phyloP scores from a whole-genome alignment of 2,888 invertebrate genomes.

The Heterodera filipjevi region DNA sequence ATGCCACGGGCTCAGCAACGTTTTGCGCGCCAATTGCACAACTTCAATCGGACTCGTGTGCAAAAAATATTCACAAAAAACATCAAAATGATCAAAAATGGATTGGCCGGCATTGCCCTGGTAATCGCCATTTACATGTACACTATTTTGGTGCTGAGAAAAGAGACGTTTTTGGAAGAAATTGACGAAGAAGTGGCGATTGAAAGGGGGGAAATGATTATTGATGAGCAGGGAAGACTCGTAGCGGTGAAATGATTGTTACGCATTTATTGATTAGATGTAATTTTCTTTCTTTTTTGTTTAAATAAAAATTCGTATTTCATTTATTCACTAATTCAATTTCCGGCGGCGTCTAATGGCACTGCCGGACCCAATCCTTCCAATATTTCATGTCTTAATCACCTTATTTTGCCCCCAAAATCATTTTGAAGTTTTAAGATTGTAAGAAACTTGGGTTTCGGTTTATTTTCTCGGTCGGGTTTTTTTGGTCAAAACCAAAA shows the following conservation, averaged over 20 bases:
- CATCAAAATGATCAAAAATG: slow-evolving; percentile 50
- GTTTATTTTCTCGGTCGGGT: too few relatives aligned
- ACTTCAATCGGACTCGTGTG: slow-evolving; percentile 60
- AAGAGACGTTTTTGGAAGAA: slow-evolving; percentile 90
- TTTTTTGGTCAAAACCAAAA: too few relatives aligned
- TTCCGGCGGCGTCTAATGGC: too few relatives aligned
- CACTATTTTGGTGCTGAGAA: slow-evolving; percentile 82
- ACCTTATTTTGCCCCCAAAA: too few relatives aligned
- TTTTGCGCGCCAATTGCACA: slow-evolving; percentile 59
- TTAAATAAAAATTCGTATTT: neutral
- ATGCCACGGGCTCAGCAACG: slow-evolving; percentile 61
- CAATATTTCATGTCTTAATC: too few relatives aligned
- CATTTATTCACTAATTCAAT: neutral
- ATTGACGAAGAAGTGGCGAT: slow-evolving; percentile 74
- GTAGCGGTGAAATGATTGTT: neutral
- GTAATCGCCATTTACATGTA: slow-evolving; percentile 78
- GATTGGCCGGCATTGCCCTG: slow-evolving; percentile 44
- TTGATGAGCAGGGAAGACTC: slow-evolving; percentile 21
- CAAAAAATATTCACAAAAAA: slow-evolving; percentile 63
- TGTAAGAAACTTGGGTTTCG: too few relatives aligned
- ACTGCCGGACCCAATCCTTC: too few relatives aligned
- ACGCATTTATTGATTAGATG: neutral
- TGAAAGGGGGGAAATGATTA: slow-evolving; percentile 41
- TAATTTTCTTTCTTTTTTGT: neutral
- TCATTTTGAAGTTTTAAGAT: too few relatives aligned